Percentiles rank a stretch among this genome's conserved stretches.
Evolutionary conservation across 1,140 invertebrate species (phyloP).

Genomic region (Papilio dardanus): DNA sequence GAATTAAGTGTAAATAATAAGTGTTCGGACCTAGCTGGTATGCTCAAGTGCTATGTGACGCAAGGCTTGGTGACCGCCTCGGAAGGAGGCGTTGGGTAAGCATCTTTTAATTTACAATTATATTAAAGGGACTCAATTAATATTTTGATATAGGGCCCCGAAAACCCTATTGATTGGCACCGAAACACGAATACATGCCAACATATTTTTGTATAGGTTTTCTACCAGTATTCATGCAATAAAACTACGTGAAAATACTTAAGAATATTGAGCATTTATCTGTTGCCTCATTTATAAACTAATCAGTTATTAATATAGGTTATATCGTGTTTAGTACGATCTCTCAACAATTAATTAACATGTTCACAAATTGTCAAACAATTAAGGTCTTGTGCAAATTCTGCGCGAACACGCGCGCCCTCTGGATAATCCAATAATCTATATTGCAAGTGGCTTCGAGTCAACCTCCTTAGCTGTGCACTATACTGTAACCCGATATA

Average conservation of each 20-base stretch:
- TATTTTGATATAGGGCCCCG: too few relatives aligned
- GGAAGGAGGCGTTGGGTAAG: conserved; percentile 76
- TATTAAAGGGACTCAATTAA: too few relatives aligned
- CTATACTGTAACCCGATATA: conserved; percentile 36
- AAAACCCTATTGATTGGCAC: too few relatives aligned
- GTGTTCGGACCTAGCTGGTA: conserved; percentile 62
- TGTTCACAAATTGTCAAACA: conserved; percentile 31
- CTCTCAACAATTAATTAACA: neutral
- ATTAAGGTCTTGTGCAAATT: conserved; percentile 21
- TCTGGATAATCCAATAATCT: conserved; percentile 62
- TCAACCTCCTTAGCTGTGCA: conserved; percentile 55
- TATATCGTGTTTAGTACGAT: neutral
- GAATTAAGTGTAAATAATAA: conserved; percentile 64
- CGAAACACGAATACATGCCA: too few relatives aligned
- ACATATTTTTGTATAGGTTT: too few relatives aligned
- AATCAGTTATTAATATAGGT: neutral
- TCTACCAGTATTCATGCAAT: too few relatives aligned
- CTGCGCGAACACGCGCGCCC: conserved; percentile 24
- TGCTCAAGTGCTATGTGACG: conserved; percentile 80
- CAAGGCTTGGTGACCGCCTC: conserved; percentile 71
- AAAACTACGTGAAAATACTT: too few relatives aligned
- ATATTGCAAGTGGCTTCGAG: conserved; percentile 53
- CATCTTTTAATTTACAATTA: neutral
- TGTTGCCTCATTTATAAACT: too few relatives aligned
- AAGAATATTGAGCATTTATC: too few relatives aligned